Percentiles rank a stretch among this genome's conserved stretches.
Evolutionary conservation across 2,888 invertebrate genomes (phyloP).

Genomic region (Chaitophorus viminalis): DNA sequence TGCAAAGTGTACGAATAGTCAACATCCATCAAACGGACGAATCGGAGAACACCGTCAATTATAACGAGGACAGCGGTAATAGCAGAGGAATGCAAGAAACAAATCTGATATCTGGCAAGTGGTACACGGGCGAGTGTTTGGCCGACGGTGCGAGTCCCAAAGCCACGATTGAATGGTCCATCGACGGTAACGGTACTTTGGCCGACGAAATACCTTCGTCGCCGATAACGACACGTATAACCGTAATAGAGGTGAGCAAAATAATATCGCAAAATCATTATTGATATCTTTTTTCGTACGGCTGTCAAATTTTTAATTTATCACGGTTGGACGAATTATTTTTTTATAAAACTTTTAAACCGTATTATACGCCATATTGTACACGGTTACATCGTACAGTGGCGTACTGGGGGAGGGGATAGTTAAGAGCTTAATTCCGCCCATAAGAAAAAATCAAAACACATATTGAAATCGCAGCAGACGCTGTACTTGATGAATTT

Average conservation of each 20-base stretch:
- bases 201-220: constrained; percentile 26
- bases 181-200: constrained; percentile 39
- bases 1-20: constrained; percentile 33
- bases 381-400: no score
- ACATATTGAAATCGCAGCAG: no score
- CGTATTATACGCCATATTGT: no score
- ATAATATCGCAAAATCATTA: no score
- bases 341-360: no score
- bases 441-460: no score
- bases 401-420: no score
- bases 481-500: no score
- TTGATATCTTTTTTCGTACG: no score
- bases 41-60: constrained; percentile 21
- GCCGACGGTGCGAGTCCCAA: constrained; percentile 49
- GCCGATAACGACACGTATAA: not conserved
- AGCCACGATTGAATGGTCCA: constrained; percentile 44
- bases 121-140: constrained; percentile 45
- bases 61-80: constrained; percentile 5
- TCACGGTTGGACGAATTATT: no score
- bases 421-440: no score
- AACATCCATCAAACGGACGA: constrained; percentile 11
- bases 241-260: constrained; percentile 27
- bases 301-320: not conserved
- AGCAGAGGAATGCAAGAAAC: not conserved
- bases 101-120: constrained; percentile 48